Evolutionary conservation across 2,888 invertebrate genomes (phyloP).

Genomic region (Antheraea assamensis): DNA sequence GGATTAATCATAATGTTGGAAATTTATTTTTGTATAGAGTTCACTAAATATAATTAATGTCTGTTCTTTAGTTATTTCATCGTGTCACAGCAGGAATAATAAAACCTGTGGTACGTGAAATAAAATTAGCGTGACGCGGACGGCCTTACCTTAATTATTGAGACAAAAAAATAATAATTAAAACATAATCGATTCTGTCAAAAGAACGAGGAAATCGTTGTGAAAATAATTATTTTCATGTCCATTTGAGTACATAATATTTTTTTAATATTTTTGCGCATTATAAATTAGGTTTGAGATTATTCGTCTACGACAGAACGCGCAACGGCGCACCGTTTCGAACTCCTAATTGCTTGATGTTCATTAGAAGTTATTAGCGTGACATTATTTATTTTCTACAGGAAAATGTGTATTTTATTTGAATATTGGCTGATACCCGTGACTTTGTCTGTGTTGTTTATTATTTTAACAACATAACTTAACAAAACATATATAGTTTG

Average conservation of each 20-base stretch:
- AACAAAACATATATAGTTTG: too few species aligned
- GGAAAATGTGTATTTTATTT: slow-evolving; percentile 3
- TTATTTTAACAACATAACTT: too few species aligned
- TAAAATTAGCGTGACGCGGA: background rate
- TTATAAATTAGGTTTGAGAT: background rate
- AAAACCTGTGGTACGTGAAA: background rate
- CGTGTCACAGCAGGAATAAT: background rate
- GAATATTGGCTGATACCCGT: too few species aligned
- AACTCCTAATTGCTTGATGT: slow-evolving; percentile 36
- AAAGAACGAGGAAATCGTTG: background rate
- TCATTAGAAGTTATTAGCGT: slow-evolving; percentile 17
- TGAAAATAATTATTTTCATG: background rate
- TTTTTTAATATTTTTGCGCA: background rate
- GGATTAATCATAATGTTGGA: too few species aligned
- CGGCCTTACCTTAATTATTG: background rate
- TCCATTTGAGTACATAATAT: background rate
- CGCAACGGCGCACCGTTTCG: slow-evolving; percentile 29
- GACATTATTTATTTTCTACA: background rate
- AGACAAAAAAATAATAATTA: background rate
- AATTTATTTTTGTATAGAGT: too few species aligned
- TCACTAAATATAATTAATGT: background rate
- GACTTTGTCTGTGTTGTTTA: too few species aligned
- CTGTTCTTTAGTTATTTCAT: background rate
- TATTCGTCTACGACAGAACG: slow-evolving; percentile 32
- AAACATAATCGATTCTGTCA: background rate